Base-by-base conservation (phyloP, 2,113 vertebrate genomes). In the Halcyon senegalensis region DNA sequence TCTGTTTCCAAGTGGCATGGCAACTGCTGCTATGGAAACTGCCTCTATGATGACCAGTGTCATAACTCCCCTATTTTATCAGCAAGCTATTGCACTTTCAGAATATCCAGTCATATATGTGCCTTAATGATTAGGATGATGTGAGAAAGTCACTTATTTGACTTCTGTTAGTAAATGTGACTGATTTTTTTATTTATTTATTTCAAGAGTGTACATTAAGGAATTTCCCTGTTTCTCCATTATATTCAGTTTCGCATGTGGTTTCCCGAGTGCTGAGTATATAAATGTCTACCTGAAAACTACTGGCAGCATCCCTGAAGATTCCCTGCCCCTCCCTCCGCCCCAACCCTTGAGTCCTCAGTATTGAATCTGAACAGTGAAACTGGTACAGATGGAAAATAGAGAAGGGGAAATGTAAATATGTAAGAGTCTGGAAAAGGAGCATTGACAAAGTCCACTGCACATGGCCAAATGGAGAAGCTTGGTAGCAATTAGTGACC, bases 11-110 rank as follows among this genome's bases (percentile, higher is more conserved):
- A 43, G 41, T 35, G 75, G n/a, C 37, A 41, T 69, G 70, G 79
- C 48, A 84, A 85, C 46, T 62, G 73, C 89, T 94, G 80, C 82
- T 60, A 39, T 83, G 73, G 83, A 80, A 96, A 87, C 79, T 90
- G 35, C 70, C 91, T 90, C 72, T 43, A 4, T 10, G 10, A 62
- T 93, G 60, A 51, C 39, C 53, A 10, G 2, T 64, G 50, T 76
- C 23, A 19, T 3, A 63, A 15, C 51, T 91, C 62, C 56, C 3
- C 5, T 30, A 3, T 55, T 23, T 66, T 64, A 17, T 89, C 27
- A 74, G 46, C 25, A 77, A 43, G 64, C 11, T 73, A 12, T 66
- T 4, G 13, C 24, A 7, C 69, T 60, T 93, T 44, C 35, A 89
- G 13, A 51, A 33, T 53, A 44, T 48, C 23, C n/a, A 20, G 12